These are phyloP conservation scores for Bos javanicus DNA, from an alignment of 2,113 vertebrate species.

Conservation along the genomic window DNA sequence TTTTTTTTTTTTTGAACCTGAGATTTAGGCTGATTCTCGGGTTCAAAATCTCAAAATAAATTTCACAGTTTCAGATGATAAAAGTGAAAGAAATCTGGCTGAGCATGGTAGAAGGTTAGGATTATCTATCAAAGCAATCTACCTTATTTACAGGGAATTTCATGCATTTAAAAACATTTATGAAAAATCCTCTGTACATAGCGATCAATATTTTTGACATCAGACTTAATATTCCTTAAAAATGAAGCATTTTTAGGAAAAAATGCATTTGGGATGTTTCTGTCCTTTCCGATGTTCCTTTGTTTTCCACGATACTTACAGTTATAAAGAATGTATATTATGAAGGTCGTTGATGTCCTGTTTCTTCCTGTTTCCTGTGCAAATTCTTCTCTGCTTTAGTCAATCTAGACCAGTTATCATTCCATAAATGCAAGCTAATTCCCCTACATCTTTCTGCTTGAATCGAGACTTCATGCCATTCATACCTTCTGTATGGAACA, in stretches of 20 bases:
- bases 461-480: too few relatives aligned
- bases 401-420: rapidly evolving
- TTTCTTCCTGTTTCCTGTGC: neutral
- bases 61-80: neutral
- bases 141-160: neutral
- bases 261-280: neutral
- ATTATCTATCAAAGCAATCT: neutral
- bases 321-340: neutral
- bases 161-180: neutral
- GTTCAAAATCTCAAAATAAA: neutral
- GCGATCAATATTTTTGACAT: neutral
- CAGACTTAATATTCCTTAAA: neutral
- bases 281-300: neutral
- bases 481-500: too few relatives aligned
- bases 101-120: neutral
- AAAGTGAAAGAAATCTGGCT: neutral
- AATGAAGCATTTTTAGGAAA: neutral
- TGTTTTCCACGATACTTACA: neutral
- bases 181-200: neutral
- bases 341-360: rapidly evolving
- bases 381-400: neutral
- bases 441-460: neutral
- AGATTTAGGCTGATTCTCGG: neutral
- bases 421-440: neutral
- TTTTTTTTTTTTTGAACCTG: neutral